Evolutionary conservation across 2,888 invertebrate species (phyloP).

Genomic region (Rhagium mordax): DNA sequence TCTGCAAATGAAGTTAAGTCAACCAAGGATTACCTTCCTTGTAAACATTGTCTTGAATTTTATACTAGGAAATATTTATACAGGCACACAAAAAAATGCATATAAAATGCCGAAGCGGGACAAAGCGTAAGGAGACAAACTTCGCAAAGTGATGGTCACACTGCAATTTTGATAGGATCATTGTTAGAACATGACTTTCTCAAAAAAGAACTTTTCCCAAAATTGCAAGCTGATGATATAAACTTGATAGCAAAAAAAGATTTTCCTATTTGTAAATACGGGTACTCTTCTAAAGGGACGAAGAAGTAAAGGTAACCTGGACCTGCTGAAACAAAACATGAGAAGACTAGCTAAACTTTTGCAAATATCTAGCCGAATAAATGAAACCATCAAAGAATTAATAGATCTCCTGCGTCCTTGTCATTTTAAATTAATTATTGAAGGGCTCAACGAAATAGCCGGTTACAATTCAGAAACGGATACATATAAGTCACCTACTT

Average conservation of each 20-base stretch:
- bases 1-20: neutral
- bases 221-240: conserved; percentile 46
- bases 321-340: conserved; percentile 45
- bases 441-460: neutral
- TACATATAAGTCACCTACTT: neutral
- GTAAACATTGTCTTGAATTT: neutral
- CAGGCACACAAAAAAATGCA: neutral
- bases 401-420: neutral
- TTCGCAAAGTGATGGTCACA: conserved; percentile 36
- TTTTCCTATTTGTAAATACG: conserved; percentile 46
- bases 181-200: conserved; percentile 40
- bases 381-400: neutral
- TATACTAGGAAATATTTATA: neutral
- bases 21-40: neutral
- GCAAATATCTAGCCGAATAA: neutral
- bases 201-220: conserved; percentile 41
- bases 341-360: conserved; percentile 31
- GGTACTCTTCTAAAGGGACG: conserved; percentile 51
- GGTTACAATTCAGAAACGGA: neutral
- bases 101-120: neutral
- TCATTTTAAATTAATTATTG: neutral
- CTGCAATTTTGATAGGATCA: conserved; percentile 32
- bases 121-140: conserved; percentile 10
- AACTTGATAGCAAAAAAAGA: conserved; percentile 45
- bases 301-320: conserved; percentile 50